These are phyloP conservation scores for Cynaeus angustus DNA, from an alignment of 2,888 invertebrate species.

Conservation along the genomic window DNA sequence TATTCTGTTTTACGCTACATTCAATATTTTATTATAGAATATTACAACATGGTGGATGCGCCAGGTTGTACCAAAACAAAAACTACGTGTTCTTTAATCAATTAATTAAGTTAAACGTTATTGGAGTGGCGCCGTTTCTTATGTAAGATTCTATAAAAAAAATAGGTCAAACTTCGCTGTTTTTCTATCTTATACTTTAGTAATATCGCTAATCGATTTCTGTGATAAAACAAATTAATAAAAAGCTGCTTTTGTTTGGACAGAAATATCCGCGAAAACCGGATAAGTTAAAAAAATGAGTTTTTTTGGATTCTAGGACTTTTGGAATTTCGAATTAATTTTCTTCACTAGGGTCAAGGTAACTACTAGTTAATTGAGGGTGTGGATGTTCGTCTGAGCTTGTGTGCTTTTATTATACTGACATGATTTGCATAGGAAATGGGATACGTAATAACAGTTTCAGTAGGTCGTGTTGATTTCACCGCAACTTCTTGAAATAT, in stretches of 20 bases:
- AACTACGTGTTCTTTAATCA: not conserved
- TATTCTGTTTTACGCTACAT: too few relatives aligned
- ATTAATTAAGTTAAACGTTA: conserved; percentile 13
- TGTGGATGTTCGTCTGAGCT: conserved; percentile 32
- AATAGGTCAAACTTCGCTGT: conserved; percentile 25
- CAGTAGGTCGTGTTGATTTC: conserved; percentile 23
- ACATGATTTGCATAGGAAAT: conserved; percentile 39
- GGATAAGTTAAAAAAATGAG: too few relatives aligned
- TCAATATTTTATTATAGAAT: too few relatives aligned
- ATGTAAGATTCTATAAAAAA: conserved; percentile 23
- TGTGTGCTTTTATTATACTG: conserved; percentile 30
- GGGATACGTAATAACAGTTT: conserved; percentile 36
- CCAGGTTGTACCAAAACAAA: conserved; percentile 10
- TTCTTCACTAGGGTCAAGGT: conserved; percentile 28
- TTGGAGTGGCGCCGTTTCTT: conserved; percentile 11
- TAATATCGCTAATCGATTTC: conserved; percentile 1
- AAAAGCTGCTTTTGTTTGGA: not conserved
- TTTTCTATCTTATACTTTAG: conserved; percentile 2
- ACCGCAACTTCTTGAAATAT: conserved; percentile 26
- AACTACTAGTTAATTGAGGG: conserved; percentile 28
- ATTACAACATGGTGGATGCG: conserved; percentile 29
- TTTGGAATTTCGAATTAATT: conserved; percentile 33
- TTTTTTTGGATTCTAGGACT: conserved; percentile 4
- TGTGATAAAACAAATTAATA: conserved; percentile 8
- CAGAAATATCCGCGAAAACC: too few relatives aligned